Base-by-base conservation (phyloP, 2,113 vertebrate genomes). In the Stigmatopora argus region DNA sequence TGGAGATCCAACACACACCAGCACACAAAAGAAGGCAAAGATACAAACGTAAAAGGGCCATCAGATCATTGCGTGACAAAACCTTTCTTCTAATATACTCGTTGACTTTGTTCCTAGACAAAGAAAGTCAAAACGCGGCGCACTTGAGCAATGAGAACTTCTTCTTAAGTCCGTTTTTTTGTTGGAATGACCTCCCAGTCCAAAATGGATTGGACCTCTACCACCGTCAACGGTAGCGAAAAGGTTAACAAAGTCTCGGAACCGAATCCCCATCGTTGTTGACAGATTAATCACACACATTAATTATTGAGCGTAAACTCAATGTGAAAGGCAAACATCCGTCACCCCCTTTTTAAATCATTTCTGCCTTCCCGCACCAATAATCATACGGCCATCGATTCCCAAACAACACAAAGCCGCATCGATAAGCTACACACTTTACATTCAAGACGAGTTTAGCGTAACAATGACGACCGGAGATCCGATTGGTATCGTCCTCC, bases 241-340 rank as follows among this genome's bases (percentile, higher is more conserved):
- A 38, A 7, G 7, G 35, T 38, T 38, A 38, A 7, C 4, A 38
- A 38, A 5, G 35, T 38, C 90, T 78, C 67, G 69, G 70, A 70
- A 66, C 21, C 38, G 91, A 87, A 64, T 77, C 71, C 61, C 73
- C 66, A 80, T 72, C 61, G 90, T 89, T 94, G 92, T 93, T 96
- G 92, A 90, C 93, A 93, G 92, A 96, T 96, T 95, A 94, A 96
- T 96, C 94, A 92, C 89, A 91, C 93, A 92, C 94, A 96, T 98
- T 94, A 94, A 96, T 99, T 98, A 99, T 97, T 95, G 96, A 97
- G 94, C 94, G 90, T 93, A 93, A 95, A 94, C 95, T 97, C 95
- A 95, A 96, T 97, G 94, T 93, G 90, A 91, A 88, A 94, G 90
- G 94, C 93, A 93, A 95, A 96, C 95, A 94, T 93, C 92, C 90